Evolutionary conservation across 2,888 invertebrate species (phyloP).

Genomic region (Dendrolimus houi): DNA sequence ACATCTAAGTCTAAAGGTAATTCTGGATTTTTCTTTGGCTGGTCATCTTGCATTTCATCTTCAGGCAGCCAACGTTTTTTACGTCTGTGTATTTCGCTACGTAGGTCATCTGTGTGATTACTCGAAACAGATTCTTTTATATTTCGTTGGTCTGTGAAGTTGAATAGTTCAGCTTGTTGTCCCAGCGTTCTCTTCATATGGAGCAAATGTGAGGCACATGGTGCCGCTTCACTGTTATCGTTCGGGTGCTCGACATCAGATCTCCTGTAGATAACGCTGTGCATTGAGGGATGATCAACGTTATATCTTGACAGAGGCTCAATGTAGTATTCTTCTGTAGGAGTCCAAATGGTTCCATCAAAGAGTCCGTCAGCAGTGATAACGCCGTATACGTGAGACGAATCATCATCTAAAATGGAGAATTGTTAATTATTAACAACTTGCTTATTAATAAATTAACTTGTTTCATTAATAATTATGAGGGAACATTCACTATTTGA

Average conservation of each 20-base stretch:
- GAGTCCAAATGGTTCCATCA: conserved; percentile 90
- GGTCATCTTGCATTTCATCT: conserved; percentile 76
- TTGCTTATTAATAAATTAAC: neutral
- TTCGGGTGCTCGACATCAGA: conserved; percentile 82
- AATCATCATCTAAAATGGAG: conserved; percentile 84
- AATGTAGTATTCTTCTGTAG: conserved; percentile 87
- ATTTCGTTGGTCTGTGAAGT: conserved; percentile 46
- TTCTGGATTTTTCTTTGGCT: conserved; percentile 78
- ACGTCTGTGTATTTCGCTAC: conserved; percentile 52
- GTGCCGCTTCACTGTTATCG: conserved; percentile 36
- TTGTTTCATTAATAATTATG: neutral
- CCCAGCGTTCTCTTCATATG: conserved; percentile 62
- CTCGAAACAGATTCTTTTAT: conserved; percentile 36
- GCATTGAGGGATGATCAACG: conserved; percentile 76
- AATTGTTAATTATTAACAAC: conserved; percentile 9
- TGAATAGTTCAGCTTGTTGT: conserved; percentile 52
- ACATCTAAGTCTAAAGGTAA: conserved; percentile 80
- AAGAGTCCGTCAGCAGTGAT: conserved; percentile 91
- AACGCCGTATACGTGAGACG: conserved; percentile 88
- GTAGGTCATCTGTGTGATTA: conserved; percentile 53
- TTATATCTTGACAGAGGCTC: conserved; percentile 86
- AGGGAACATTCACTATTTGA: conserved; percentile 17
- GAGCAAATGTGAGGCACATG: conserved; percentile 79
- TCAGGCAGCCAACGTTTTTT: conserved; percentile 83
- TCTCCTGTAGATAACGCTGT: conserved; percentile 89